A percentile compares a stretch with the other conserved stretches of the same genome.
Evolutionary conservation across 2,888 invertebrate species (phyloP).

Genomic region (Teleiodes luculella): DNA sequence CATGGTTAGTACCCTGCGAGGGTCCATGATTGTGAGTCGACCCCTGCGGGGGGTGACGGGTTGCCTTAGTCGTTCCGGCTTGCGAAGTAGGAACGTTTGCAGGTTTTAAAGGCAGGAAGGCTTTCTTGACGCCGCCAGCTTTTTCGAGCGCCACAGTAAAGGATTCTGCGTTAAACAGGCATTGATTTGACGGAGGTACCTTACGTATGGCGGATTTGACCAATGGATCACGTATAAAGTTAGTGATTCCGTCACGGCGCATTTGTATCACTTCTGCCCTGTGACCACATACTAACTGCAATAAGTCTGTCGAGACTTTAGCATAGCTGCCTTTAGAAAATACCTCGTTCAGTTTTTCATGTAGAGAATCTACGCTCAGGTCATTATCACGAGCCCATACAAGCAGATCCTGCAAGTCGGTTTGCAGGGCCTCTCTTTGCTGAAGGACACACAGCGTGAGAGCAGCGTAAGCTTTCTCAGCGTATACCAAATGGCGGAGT

Average conservation of each 20-base stretch:
- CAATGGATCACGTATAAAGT: slow-evolving; percentile 10
- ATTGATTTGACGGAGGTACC: slow-evolving; percentile 16
- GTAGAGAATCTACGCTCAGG: background rate
- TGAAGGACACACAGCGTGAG: slow-evolving; percentile 16
- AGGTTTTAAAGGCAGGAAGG: slow-evolving; percentile 12
- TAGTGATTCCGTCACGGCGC: slow-evolving; percentile 11
- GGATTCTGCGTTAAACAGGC: slow-evolving; percentile 14
- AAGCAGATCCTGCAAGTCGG: slow-evolving; percentile 2
- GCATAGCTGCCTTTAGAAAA: slow-evolving; percentile 17
- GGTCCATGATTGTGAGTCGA: slow-evolving; percentile 4
- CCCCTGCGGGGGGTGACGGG: slow-evolving; percentile 19
- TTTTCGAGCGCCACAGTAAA: slow-evolving; percentile 19
- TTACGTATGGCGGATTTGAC: slow-evolving; percentile 14
- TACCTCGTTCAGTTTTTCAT: slow-evolving; percentile 8
- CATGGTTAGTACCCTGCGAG: slow-evolving; percentile 16
- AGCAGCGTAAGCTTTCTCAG: slow-evolving; percentile 19
- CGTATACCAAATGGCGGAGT: slow-evolving; percentile 8
- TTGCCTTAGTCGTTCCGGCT: slow-evolving; percentile 1
- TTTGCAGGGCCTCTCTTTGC: slow-evolving; percentile 16
- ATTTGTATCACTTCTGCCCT: slow-evolving; percentile 16
- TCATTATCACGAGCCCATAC: slow-evolving; percentile 1
- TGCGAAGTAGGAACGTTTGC: background rate
- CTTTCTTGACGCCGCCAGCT: slow-evolving; percentile 15
- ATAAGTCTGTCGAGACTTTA: slow-evolving; percentile 17
- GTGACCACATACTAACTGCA: slow-evolving; percentile 22